Base-by-base conservation (phyloP, 2,888 invertebrate species). In the Cylindroiulus punctatus region DNA sequence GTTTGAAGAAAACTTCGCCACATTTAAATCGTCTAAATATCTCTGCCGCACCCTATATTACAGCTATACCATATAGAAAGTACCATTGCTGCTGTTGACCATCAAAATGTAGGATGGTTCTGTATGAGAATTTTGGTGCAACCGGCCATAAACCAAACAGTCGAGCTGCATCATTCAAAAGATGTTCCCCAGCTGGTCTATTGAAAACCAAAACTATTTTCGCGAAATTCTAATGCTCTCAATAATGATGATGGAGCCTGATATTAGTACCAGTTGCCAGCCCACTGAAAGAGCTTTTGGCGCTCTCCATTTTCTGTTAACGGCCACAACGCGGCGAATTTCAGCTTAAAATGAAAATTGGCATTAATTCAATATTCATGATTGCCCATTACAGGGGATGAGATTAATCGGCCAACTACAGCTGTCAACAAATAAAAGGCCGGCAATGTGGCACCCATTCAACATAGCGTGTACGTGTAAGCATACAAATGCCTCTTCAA, bases 321-420 rank as follows among this genome's bases (percentile, higher is more conserved):
- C 76, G 65, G 65, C 22, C 65, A 65, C 65, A 65, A 65, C 65
- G 30, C 30, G 32, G 76, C 76, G 26, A 32, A 76, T 76, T 76
- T 30, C 76, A 30, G 76, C 76, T 76, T 76, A 76, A 76, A 76
- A 76, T 30, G 76, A 30, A 76, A 76, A 76, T 76, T 76, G 76
- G 76, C 76, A 76, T 76, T 76, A 76, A 76, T 76, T 76, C 76
- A 76, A 76, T 76, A 76, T 76, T 76, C 76, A 76, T 76, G 76
- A 76, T 76, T 76, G 76, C 76, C 76, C 14, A 30, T 76, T 76
- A 76, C 76, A 76, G 76, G 30, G 30, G 76, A 76, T 26, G 26
- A 76, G 76, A 76, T 76, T 76, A 76, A 76, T 76, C 76, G 76
- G 76, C 76, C 26, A 76, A 76, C 76, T 76, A 30, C 76, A 76